Evolutionary conservation across 2,113 vertebrate genomes (phyloP), one percentile per base, ranked within the genome.

Genomic region (Daubentonia madagascariensis): DNA sequence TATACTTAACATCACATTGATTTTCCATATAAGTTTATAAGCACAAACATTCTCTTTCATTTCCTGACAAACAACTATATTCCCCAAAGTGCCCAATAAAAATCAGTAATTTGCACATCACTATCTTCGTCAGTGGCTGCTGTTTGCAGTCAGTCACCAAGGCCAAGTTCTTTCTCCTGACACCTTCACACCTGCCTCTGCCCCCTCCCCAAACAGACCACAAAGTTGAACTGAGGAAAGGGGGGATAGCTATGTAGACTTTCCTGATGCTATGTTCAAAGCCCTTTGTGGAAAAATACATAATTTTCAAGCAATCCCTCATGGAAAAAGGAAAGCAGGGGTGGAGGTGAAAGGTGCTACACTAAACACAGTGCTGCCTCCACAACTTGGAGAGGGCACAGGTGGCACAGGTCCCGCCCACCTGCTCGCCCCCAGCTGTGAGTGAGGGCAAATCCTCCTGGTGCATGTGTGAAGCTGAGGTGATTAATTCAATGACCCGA

Each of bases 31-130:
- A 94, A 80, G 97, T 95, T 98, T 98, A 98, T 98, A 97, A 98
- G 98, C 91, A 94, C 93, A 98, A 97, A 97, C 97, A 98, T 97
- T 98, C 96, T 97, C 94, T 97, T 98, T 98, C 97, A 98, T 98
- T 98, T 98, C 98, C 98, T 97, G 94, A 98, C 97, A 98, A 98
- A 97, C 90, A 97, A 92, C 93, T 80, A 7, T 98, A 96, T 97
- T 97, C 98, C 80, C 97, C 88, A 97, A 97, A 94, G 97, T 75
- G 35, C 91, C 94, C 93, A 97, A 97, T 97, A 98, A 98, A 98
- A 98, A 97, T 87, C 81, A 83, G 92, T 94, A 94, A 94, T 94
- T 97, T 90, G 96, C 81, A 91, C 94, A 97, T 98, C 78, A 92
- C 95, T 94, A 14, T 94, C 94, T 93, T 92, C 9, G 35, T 72